These are phyloP conservation scores for Dreissena polymorpha DNA, from an alignment of 1,140 invertebrate genomes.

Conservation along the genomic window DNA sequence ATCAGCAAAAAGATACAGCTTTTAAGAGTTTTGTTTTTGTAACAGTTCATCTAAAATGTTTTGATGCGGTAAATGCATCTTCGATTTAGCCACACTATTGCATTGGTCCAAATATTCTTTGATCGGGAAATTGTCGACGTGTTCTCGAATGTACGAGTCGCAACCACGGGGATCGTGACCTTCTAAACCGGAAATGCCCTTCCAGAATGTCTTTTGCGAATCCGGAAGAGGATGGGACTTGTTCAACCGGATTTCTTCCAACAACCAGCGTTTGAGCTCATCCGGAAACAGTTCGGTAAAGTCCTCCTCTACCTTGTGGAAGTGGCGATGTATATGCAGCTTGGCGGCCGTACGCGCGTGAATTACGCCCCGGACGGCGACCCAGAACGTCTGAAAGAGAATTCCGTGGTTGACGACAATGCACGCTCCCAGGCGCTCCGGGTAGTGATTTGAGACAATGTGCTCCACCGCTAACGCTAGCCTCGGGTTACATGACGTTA, in stretches of 20 bases:
- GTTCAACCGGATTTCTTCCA: slow-evolving; percentile 75
- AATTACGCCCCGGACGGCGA: slow-evolving; percentile 75
- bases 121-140: slow-evolving; percentile 61
- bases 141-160: slow-evolving; percentile 70
- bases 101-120: slow-evolving; percentile 9
- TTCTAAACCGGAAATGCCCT: slow-evolving; percentile 38
- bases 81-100: neutral
- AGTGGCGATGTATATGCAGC: slow-evolving; percentile 69
- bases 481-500: slow-evolving; percentile 76
- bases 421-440: slow-evolving; percentile 75
- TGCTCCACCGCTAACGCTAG: slow-evolving; percentile 74
- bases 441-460: slow-evolving; percentile 74
- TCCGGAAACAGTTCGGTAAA: slow-evolving; percentile 71
- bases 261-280: slow-evolving; percentile 73
- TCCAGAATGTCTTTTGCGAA: slow-evolving; percentile 75
- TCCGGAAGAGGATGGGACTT: slow-evolving; percentile 67
- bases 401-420: slow-evolving; percentile 76
- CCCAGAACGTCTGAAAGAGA: slow-evolving; percentile 77
- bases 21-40: no score
- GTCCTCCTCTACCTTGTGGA: slow-evolving; percentile 66
- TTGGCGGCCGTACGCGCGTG: slow-evolving; percentile 71
- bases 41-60: slow-evolving; percentile 59
- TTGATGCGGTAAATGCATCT: slow-evolving; percentile 73
- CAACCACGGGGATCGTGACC: slow-evolving; percentile 76
- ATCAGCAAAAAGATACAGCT: no score